Evolutionary conservation across 53 echinoderm and acorn worm species (phyloP).

Genomic region (Astropecten irregularis): DNA sequence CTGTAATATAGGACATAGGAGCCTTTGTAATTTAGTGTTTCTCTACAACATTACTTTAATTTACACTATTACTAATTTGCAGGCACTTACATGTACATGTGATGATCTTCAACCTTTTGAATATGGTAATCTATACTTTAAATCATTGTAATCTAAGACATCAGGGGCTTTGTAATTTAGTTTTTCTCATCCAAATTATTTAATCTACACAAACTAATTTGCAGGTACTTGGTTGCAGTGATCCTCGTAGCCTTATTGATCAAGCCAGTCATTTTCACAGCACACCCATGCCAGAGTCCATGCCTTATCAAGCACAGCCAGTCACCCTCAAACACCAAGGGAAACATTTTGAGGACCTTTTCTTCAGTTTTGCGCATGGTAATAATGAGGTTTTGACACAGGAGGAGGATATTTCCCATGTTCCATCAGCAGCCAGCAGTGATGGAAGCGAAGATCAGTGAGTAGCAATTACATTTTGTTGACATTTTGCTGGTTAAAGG

Average conservation of each 20-base stretch:
- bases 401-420: background rate
- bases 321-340: constrained; percentile 7
- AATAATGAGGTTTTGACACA: background rate
- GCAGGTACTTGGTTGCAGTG: background rate
- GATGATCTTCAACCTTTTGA: no score
- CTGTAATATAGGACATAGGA: no score
- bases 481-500: no score
- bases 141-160: no score
- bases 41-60: no score
- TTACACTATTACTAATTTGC: no score
- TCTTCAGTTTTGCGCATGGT: constrained; percentile 25
- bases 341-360: constrained; percentile 34
- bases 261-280: constrained; percentile 14
- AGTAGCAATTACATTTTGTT: background rate
- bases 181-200: no score
- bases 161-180: no score
- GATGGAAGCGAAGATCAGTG: background rate
- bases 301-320: background rate
- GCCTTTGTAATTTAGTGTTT: no score
- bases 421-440: background rate
- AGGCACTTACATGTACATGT: no score
- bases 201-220: no score
- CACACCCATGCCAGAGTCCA: background rate
- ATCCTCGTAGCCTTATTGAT: background rate
- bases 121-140: no score